A percentile compares a stretch with the other conserved stretches of the same genome.
These are phyloP conservation scores for Spisula subtruncata DNA, from an alignment of 2,888 invertebrate species.

Conservation along the genomic window DNA sequence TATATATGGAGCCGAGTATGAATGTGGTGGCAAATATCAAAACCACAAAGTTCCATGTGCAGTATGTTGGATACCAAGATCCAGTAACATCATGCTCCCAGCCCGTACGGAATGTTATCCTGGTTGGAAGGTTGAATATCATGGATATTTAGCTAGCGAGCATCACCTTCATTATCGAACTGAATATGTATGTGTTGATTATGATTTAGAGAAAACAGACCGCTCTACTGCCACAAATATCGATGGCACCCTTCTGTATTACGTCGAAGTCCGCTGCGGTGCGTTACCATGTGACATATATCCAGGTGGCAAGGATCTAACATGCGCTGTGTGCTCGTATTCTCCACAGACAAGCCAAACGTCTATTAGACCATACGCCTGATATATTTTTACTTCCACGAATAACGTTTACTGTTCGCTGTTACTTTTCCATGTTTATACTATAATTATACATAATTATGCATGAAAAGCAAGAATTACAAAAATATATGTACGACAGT, in stretches of 20 bases:
- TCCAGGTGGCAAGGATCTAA: conserved; percentile 48
- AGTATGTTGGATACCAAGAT: conserved; percentile 32
- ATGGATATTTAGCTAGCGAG: conserved; percentile 21
- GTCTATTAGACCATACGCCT: no score
- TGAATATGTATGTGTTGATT: conserved; percentile 52
- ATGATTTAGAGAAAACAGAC: neutral
- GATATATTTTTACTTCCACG: no score
- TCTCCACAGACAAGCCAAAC: neutral
- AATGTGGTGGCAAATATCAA: neutral
- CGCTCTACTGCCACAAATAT: neutral
- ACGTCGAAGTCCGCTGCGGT: conserved; percentile 49
- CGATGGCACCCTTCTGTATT: conserved; percentile 24
- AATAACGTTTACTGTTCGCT: no score
- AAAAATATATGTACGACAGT: no score
- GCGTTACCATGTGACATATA: conserved; percentile 18
- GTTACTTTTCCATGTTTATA: no score
- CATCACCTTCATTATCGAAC: neutral
- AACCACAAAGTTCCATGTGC: conserved; percentile 47
- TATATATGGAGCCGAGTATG: conserved; percentile 16
- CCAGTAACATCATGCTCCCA: conserved; percentile 47
- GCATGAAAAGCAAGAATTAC: no score
- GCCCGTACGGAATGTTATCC: conserved; percentile 39
- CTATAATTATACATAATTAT: no score
- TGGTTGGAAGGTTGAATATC: conserved; percentile 61
- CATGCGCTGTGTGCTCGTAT: conserved; percentile 48